Evolutionary conservation across 2,888 invertebrate genomes (phyloP), one percentile per base, ranked within the genome.

Genomic region (Drosophila atroscutellata): DNA sequence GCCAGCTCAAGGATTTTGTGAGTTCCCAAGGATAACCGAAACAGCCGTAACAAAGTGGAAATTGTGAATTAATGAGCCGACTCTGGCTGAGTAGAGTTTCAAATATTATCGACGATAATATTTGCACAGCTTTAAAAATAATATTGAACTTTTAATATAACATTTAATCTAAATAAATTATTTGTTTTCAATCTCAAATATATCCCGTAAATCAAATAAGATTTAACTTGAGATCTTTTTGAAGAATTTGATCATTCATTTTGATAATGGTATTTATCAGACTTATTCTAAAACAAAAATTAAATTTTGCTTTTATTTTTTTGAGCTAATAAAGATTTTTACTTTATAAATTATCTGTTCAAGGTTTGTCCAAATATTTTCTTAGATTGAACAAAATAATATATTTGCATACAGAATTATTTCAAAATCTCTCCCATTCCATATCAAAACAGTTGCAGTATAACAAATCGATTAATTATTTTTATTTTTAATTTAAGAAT

Each of bases 41-140:
- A 20, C 20, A 32, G 8, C n/a, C 39, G 39, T 49, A 39, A 37
- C 36, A 45, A 28, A 20, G 63, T 42, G 36, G 24, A 50, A 62
- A 76, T 62, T 54, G 64, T 62, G 49, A 80, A 78, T 80, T 72
- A 76, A 78, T 78, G 67, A 52, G 58, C 54, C 26, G 37, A 45
- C 51, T 37, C 51, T 37, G 32, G 18, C n/a, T 37, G 30, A 18
- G 15, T 30, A 32, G 30, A 56, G 18, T 42, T 32, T 42, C 0
- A 39, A 30, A 42, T 39, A 9, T 3, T 3, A 8, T 55, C 26
- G 7, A 3, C 4, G 2, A 15, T 18, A 26, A 36, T 8, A 37
- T 24, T 26, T 49, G 18, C 49, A 18, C 3, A 28, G 2, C 3
- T 50, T 28, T 1, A 26, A 9, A 18, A 8, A 49, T 5, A 9